Conservation (phyloP, 64 coral and sea anemone species). For the Dendrophyllia cribrosa region DNA sequence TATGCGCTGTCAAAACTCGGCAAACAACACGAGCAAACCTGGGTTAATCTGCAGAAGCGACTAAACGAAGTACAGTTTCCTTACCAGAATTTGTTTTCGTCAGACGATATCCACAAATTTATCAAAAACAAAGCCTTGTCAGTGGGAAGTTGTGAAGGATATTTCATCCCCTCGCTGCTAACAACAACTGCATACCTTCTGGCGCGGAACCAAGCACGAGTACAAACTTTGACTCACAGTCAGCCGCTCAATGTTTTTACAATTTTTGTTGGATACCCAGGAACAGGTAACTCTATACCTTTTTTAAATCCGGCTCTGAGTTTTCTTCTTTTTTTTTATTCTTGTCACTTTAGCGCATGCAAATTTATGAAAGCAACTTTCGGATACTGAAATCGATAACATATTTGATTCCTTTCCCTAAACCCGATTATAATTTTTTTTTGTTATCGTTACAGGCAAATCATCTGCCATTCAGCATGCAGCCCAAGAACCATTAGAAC, state of each 20-base stretch:
- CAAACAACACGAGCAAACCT: constrained; percentile 40
- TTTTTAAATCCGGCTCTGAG: too few species aligned
- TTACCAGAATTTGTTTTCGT: constrained; percentile 6
- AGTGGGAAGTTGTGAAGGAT: constrained; percentile 28
- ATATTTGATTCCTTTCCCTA: neutral
- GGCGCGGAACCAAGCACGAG: neutral
- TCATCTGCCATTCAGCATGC: constrained; percentile 45
- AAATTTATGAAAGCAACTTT: neutral
- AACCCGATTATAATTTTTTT: neutral
- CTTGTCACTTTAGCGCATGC: too few species aligned
- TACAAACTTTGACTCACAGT: neutral
- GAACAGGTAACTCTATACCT: too few species aligned
- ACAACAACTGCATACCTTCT: constrained; percentile 31
- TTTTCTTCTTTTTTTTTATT: too few species aligned
- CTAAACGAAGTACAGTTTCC: constrained; percentile 33
- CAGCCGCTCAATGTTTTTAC: neutral
- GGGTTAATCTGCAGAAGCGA: constrained; percentile 33
- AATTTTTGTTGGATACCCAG: constrained; percentile 3
- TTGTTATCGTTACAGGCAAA: constrained; percentile 26
- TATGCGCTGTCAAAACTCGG: constrained; percentile 24
- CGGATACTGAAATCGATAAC: neutral
- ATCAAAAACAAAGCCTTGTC: constrained; percentile 30
- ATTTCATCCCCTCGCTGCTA: constrained; percentile 31
- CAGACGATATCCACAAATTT: neutral
- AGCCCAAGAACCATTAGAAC: neutral